phyloP scores from a whole-genome alignment of 2,113 vertebrate species.

The Gopherus flavomarginatus region DNA sequence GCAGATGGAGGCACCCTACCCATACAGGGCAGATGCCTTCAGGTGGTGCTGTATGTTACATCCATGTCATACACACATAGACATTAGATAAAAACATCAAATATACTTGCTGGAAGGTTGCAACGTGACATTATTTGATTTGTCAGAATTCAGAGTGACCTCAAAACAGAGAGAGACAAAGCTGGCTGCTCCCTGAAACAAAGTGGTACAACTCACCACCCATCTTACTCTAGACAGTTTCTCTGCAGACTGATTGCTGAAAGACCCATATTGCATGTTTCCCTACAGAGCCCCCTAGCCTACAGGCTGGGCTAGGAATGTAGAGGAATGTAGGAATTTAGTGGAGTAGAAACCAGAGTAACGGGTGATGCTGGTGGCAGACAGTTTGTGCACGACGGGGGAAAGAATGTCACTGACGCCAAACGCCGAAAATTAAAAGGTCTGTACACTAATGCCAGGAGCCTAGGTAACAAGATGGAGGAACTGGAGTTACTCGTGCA shows the following conservation, averaged over 20 bases:
- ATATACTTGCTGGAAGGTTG: neutral
- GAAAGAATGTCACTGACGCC: too few relatives aligned
- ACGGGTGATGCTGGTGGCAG: too few relatives aligned
- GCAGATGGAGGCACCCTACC: rapidly evolving
- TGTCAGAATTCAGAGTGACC: neutral
- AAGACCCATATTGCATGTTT: neutral
- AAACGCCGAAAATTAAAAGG: too few relatives aligned
- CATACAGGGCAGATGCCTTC: neutral
- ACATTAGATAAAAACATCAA: neutral
- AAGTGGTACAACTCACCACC: neutral
- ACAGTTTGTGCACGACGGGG: too few relatives aligned
- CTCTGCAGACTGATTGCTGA: too few relatives aligned
- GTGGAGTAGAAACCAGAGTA: too few relatives aligned
- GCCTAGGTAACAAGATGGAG: too few relatives aligned
- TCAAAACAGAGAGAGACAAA: neutral
- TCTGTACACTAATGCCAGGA: too few relatives aligned
- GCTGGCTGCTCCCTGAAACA: neutral
- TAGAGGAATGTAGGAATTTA: too few relatives aligned
- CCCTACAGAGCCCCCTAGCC: too few relatives aligned
- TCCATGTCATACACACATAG: neutral
- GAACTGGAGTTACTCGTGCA: too few relatives aligned
- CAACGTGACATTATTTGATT: neutral
- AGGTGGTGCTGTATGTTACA: neutral
- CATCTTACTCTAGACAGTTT: neutral
- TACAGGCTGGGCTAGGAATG: neutral